Conservation (phyloP, 2,113 vertebrate species). For the Macrotus californicus region DNA sequence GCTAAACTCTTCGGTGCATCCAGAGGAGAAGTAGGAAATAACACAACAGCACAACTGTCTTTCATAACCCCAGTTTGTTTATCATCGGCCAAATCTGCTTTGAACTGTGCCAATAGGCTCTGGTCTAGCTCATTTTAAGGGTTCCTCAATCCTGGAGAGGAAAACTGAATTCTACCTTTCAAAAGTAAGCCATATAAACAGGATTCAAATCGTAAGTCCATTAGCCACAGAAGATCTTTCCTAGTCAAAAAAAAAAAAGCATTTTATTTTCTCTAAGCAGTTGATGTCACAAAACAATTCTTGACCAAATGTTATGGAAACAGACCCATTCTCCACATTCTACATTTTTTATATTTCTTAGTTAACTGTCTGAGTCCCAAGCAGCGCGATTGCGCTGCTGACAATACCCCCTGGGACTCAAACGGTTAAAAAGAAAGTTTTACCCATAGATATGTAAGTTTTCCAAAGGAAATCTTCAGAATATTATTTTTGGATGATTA, state of each 20-base stretch:
- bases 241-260: not conserved
- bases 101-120: not conserved
- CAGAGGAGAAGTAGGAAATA: not conserved
- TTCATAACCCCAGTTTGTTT: not conserved
- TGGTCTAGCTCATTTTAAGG: not conserved
- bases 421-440: constrained; percentile 7
- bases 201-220: not conserved
- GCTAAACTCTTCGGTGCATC: not conserved
- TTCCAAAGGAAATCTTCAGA: constrained; percentile 43
- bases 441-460: not conserved
- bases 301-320: not conserved
- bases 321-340: not conserved
- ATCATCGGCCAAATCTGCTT: not conserved
- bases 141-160: not conserved
- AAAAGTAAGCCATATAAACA: not conserved
- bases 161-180: not conserved
- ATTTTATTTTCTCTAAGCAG: not conserved
- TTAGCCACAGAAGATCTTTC: not conserved
- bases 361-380: too few species aligned
- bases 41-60: not conserved
- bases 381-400: too few species aligned
- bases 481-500: constrained; percentile 32
- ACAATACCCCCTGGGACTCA: too few species aligned
- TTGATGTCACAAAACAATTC: not conserved
- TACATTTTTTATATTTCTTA: not conserved